Base-by-base conservation (phyloP, 1,140 invertebrate genomes). In the Hyposmocoma kahamanoa region DNA sequence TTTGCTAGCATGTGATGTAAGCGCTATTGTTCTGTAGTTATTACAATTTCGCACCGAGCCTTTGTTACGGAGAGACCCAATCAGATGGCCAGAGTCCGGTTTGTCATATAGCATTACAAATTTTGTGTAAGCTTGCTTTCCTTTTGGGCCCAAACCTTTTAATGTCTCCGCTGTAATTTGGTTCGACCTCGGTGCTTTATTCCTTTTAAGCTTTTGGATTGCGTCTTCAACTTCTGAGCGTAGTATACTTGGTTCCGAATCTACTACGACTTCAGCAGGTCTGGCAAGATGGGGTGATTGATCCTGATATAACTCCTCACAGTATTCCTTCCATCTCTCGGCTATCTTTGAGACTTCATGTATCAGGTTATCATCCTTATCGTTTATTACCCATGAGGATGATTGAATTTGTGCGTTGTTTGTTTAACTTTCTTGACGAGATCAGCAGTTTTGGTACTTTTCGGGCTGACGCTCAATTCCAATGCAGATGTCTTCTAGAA, bases 271-370 rank as follows among this genome's bases (percentile, higher is more conserved):
- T 18, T 15, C 4, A 36, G 15, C 22, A n/a, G 18, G 24, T 19
- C 30, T 0, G 10, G 20, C 11, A 3, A n/a, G n/a, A 22, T 22
- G 3, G 26, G n/a, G 5, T 44, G 26, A 20, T 22, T 34, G 30
- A 26, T 5, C 11, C 11, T 26, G 24, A 11, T 51, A 52, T 2
- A 52, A 17, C 6, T 48, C 15, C n/a, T 22, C 3, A 20, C 49
- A 57, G 32, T 57, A 59, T 4, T 42, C 19, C 11, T 22, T 42
- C 51, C 51, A 53, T 39, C 47, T 43, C 6, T 59, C 48, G 1
- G 32, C 9, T 18, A 59, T 26, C 8, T 50, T 17, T 1, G 4
- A 6, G 3, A 45, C 8, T 4, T 59, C 51, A 1, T 20, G 11
- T 19, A 58, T 22, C 1, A 32, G 6, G 19, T 42, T 41, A 13